These are phyloP conservation scores for Drosophila rubida DNA, from an alignment of 2,888 invertebrate species.

Conservation along the genomic window DNA sequence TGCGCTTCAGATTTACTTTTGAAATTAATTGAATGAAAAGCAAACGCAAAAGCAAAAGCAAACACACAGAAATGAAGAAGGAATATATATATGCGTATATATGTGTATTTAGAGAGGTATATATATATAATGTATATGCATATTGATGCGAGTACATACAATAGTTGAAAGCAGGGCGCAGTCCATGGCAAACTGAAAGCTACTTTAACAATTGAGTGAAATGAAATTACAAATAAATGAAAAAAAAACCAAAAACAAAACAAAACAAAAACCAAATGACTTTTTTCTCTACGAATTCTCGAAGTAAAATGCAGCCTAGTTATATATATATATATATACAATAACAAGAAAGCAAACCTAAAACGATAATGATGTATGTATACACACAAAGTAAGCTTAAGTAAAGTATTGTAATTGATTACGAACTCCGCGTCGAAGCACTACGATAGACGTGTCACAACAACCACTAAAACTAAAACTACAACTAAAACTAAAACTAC, in stretches of 20 bases:
- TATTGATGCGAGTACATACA: slow-evolving; percentile 30
- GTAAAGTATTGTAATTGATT: slow-evolving; percentile 46
- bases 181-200: slow-evolving; percentile 62
- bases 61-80: slow-evolving; percentile 5
- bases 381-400: slow-evolving; percentile 25
- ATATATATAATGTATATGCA: slow-evolving; percentile 5
- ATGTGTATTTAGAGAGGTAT: slow-evolving; percentile 4
- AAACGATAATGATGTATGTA: slow-evolving; percentile 12
- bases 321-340: slow-evolving; percentile 16
- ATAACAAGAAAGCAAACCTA: slow-evolving; percentile 22
- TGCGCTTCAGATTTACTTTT: slow-evolving; percentile 72
- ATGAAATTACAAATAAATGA: slow-evolving; percentile 52
- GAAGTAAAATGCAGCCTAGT: slow-evolving; percentile 34
- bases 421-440: slow-evolving; percentile 23
- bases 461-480: too few species aligned
- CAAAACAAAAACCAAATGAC: slow-evolving; percentile 50
- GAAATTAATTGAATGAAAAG: slow-evolving; percentile 43
- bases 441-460: slow-evolving; percentile 21
- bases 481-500: not conserved
- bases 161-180: slow-evolving; percentile 59
- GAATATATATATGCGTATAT: slow-evolving; percentile 9
- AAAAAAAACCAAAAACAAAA: slow-evolving; percentile 36
- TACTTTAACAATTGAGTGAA: slow-evolving; percentile 59
- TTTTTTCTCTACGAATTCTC: slow-evolving; percentile 65
- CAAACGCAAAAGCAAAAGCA: slow-evolving; percentile 11